Evolutionary conservation across 2,113 vertebrate genomes (phyloP).

Genomic region (Muntiacus reevesi): DNA sequence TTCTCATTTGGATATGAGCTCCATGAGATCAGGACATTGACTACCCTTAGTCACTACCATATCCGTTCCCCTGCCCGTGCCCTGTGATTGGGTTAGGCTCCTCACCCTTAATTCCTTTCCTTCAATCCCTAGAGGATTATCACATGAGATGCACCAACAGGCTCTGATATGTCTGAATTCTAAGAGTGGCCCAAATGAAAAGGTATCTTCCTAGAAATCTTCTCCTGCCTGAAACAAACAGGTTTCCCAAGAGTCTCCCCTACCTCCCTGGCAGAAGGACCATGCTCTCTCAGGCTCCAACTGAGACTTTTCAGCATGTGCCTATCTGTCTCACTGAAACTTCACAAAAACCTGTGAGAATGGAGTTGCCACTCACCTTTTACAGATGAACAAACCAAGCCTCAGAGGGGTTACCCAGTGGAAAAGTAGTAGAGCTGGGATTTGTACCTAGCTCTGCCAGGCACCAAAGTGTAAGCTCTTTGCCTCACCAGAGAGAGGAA

Average conservation of each 20-base stretch:
- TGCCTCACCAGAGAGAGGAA: not conserved
- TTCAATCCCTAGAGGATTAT: not conserved
- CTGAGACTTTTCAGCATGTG: not conserved
- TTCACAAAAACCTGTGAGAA: not conserved
- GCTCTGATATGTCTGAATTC: conserved; percentile 16
- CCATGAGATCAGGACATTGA: not conserved
- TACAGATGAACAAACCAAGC: not conserved
- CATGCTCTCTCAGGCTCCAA: not conserved
- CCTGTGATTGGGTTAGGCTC: not conserved
- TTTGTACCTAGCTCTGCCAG: not conserved
- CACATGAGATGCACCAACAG: not conserved
- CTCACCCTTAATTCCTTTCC: not conserved
- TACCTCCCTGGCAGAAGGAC: not conserved
- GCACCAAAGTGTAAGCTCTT: not conserved
- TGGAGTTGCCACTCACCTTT: not conserved
- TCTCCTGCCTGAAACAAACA: not conserved
- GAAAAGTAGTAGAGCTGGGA: not conserved
- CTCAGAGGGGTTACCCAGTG: not conserved
- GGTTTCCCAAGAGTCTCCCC: not conserved
- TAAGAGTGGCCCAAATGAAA: not conserved
- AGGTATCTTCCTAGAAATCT: not conserved
- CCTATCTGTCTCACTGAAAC: not conserved
- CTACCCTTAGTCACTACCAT: not conserved
- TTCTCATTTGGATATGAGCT: not conserved
- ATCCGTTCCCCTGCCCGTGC: not conserved